Base-by-base conservation (phyloP, 2,888 invertebrate species). In the Yponomeuta malinellus region DNA sequence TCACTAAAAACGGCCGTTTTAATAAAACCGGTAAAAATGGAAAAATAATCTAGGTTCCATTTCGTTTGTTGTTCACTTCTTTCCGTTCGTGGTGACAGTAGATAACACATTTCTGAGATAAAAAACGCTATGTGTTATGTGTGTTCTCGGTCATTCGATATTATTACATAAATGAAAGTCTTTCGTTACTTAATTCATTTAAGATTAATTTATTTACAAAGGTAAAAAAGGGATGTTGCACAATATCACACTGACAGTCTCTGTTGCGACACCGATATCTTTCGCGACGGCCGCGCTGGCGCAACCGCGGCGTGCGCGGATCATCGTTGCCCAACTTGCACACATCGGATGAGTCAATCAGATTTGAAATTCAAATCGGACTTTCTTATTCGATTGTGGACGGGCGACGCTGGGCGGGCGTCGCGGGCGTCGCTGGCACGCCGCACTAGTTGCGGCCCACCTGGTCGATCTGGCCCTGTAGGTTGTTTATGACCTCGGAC, bases 401-500 rank as follows among this genome's bases (percentile, higher is more conserved):
- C n/a, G 48, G 33, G 43, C 23, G 68, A 66, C n/a, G 67, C 59
- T 8, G 64, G 48, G 10, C 12, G 68, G 65, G 63, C 59, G 37
- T 63, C 10, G 63, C 33, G 3, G 70, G 70, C 10, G 67, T 63
- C 10, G 63, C 33, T 0, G 70, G 70, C 10, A 52, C 33, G 33
- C 33, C 33, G 33, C 33, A 1, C 76, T 84, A 87, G 81, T 94
- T 94, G 77, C 93, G 94, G 77, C 97, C 97, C 78, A 97, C 95
- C 88, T 96, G 95, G 86, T 97, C 97, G 78, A 97, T 95, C 89
- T 97, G 97, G 71, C 94, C 90, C 84, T 97, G 97, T 73, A 97
- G 93, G 89, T 97, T 97, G 93, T 95, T 96, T 84, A 97, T 96
- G 63, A 97, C 97, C 90, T 97, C 97, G 68, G 95, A 94, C 10